A percentile compares a stretch with the other conserved stretches of the same genome.
phyloP scores from a whole-genome alignment of 2,113 vertebrate species.

The Neopipo cinnamomea region DNA sequence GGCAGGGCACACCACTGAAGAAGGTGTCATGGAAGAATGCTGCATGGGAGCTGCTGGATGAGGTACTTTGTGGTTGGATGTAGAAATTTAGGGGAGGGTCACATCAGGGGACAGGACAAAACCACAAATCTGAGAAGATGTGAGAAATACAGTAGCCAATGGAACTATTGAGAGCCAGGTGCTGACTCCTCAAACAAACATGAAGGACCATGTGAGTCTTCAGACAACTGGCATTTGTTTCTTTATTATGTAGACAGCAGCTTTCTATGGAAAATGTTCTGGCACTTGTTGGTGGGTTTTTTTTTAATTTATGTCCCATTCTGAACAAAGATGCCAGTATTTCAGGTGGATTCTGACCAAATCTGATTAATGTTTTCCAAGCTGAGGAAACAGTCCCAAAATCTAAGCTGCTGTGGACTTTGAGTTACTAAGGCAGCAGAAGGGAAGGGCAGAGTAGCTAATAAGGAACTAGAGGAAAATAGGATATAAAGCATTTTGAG shows the following conservation, averaged over 20 bases:
- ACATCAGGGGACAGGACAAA: background rate
- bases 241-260: background rate
- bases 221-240: background rate
- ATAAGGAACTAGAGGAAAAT: background rate
- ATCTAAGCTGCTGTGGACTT: background rate
- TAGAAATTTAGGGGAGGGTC: background rate
- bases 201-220: fast-evolving
- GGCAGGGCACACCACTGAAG: fast-evolving
- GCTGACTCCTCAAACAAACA: background rate
- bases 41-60: background rate
- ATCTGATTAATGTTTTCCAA: background rate
- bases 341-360: background rate
- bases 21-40: background rate
- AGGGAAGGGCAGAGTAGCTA: background rate
- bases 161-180: background rate
- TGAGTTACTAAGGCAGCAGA: background rate
- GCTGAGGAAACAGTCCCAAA: background rate
- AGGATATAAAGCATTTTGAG: background rate
- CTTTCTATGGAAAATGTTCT: background rate
- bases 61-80: background rate
- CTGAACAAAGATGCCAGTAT: background rate
- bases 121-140: background rate
- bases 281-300: background rate
- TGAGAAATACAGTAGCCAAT: background rate
- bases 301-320: background rate